Percentiles rank a stretch among this genome's conserved stretches.
phyloP scores from a whole-genome alignment of 2,888 invertebrate genomes.

The Chironomus riparius region DNA sequence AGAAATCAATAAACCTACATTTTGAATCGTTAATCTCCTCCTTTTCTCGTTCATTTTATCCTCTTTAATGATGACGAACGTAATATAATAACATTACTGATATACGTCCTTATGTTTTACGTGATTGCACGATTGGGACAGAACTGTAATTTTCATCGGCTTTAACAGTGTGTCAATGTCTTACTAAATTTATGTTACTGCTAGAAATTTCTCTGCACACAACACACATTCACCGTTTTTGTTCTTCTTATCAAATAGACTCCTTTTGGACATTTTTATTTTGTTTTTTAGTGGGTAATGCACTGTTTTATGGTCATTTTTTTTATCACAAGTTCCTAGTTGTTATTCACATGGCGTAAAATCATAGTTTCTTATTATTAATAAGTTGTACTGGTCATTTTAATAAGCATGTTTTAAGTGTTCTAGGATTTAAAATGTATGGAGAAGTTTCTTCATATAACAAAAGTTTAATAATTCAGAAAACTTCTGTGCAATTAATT shows the following conservation, averaged over 20 bases:
- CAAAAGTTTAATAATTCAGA: no score
- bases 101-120: not conserved
- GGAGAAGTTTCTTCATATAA: no score
- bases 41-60: not conserved
- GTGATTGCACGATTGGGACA: not conserved
- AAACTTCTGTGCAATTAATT: no score
- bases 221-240: no score
- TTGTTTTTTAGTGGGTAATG: not conserved
- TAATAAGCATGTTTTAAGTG: no score
- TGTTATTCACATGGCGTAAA: no score
- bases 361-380: no score
- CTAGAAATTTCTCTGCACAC: no score
- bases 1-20: slow-evolving; percentile 18
- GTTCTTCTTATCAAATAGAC: not conserved
- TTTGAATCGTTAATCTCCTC: not conserved
- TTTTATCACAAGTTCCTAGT: not conserved
- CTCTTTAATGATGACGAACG: not conserved
- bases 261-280: not conserved
- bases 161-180: not conserved
- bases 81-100: not conserved
- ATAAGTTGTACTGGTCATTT: no score
- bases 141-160: not conserved
- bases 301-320: not conserved
- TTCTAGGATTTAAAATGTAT: no score
- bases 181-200: not conserved